A percentile compares a stretch with the other conserved stretches of the same genome.
phyloP scores from a whole-genome alignment of 1,140 invertebrate species.

The Trachymyrmex septentrionalis region DNA sequence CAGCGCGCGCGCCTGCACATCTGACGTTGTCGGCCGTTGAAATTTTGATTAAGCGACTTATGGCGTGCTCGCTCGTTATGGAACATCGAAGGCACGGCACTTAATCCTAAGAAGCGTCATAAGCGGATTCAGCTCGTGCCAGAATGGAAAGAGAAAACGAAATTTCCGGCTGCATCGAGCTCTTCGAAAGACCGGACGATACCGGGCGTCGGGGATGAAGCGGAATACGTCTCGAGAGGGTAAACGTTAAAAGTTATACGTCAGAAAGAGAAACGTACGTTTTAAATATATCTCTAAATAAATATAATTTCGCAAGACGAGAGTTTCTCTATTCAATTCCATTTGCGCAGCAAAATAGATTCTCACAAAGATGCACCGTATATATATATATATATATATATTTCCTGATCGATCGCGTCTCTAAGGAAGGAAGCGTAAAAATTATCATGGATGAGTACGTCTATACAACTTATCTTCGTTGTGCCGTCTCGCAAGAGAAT shows the following conservation, averaged over 20 bases:
- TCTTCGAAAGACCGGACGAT: slow-evolving; percentile 13
- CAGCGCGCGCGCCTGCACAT: neutral
- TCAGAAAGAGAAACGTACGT: neutral
- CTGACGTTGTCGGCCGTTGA: slow-evolving; percentile 56
- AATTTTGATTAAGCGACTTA: slow-evolving; percentile 72
- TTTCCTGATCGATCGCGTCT: neutral
- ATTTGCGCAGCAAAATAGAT: neutral
- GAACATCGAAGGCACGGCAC: slow-evolving; percentile 63
- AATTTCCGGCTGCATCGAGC: slow-evolving; percentile 57
- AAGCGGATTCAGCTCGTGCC: slow-evolving; percentile 68
- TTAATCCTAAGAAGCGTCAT: slow-evolving; percentile 74
- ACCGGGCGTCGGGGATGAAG: neutral
- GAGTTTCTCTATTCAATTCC: neutral
- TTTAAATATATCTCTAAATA: slow-evolving; percentile 19
- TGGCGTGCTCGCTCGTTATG: slow-evolving; percentile 43
- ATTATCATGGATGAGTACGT: neutral
- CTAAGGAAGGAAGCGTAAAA: slow-evolving; percentile 24
- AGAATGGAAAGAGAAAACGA: slow-evolving; percentile 64
- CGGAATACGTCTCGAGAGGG: neutral
- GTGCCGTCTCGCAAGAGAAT: neutral
- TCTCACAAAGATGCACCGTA: neutral
- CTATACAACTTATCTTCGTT: neutral
- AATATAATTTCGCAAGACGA: slow-evolving; percentile 9
- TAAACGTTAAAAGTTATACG: slow-evolving; percentile 11
- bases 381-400: neutral